phyloP scores from a whole-genome alignment of 2,113 vertebrate genomes.

The Diglossa brunneiventris region DNA sequence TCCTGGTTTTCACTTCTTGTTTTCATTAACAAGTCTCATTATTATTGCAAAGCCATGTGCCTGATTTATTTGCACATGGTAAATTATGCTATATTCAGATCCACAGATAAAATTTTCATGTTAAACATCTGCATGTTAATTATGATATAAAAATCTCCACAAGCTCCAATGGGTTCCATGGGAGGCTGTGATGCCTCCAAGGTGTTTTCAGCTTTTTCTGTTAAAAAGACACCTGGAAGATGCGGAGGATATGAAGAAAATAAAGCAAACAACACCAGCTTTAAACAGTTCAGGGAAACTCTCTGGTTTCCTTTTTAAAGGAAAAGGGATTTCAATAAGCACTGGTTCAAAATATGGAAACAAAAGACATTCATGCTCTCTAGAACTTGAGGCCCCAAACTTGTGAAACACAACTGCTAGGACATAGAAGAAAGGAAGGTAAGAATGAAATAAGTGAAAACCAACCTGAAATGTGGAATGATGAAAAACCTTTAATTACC shows the following conservation, averaged over 20 bases:
- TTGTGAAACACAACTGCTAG: neutral
- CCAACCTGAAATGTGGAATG: neutral
- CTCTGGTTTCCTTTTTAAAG: neutral
- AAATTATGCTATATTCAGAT: neutral
- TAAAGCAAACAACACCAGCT: neutral
- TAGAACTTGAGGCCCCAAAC: neutral
- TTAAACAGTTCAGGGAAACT: neutral
- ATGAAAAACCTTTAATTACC: neutral
- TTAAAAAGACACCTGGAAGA: neutral
- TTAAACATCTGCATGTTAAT: constrained; percentile 10
- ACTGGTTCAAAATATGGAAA: neutral
- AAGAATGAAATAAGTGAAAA: neutral
- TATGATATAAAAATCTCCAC: neutral
- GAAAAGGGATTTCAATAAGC: neutral
- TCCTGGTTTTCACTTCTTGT: neutral
- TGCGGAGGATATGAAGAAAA: neutral
- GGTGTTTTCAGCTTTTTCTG: neutral
- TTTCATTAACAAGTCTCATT: neutral
- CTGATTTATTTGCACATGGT: neutral
- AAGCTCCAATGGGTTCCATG: neutral
- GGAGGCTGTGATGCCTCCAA: neutral
- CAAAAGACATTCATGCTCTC: neutral
- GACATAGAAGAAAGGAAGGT: neutral
- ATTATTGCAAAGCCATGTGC: neutral
- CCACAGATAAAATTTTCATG: neutral